Conservation (phyloP, 2,888 invertebrate species). For the Venusia cambrica region DNA sequence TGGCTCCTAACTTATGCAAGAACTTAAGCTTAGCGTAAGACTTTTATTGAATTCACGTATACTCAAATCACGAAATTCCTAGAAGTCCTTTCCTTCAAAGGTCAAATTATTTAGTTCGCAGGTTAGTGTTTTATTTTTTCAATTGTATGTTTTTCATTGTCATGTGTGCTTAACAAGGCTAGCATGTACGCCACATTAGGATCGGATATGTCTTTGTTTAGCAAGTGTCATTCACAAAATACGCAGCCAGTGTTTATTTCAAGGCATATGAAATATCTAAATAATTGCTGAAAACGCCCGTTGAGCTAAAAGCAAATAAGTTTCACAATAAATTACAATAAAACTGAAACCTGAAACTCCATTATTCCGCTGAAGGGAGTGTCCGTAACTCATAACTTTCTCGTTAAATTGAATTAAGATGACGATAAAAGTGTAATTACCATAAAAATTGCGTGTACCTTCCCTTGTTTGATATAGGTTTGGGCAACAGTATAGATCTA, state of each 20-base stretch:
- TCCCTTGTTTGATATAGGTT: slow-evolving; percentile 35
- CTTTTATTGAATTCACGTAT: no score
- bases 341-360: slow-evolving; percentile 46
- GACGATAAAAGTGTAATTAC: slow-evolving; percentile 69
- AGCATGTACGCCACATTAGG: no score
- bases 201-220: no score
- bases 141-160: no score
- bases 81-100: no score
- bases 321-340: slow-evolving; percentile 52
- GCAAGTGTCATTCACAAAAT: slow-evolving; percentile 36
- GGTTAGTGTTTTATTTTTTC: no score
- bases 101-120: no score
- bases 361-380: slow-evolving; percentile 44
- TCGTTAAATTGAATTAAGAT: slow-evolving; percentile 66
- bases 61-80: no score
- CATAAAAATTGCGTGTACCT: slow-evolving; percentile 67
- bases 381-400: slow-evolving; percentile 45
- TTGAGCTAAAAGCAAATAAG: slow-evolving; percentile 48
- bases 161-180: no score
- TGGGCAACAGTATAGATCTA: slow-evolving; percentile 13
- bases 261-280: slow-evolving; percentile 35
- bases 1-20: no score
- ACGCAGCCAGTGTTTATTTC: slow-evolving; percentile 38
- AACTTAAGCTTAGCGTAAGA: no score
- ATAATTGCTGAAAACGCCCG: slow-evolving; percentile 42